Evolutionary conservation across 2,797 vertebrate genomes (phyloP).

Genomic region (Chaunax sp.): DNA sequence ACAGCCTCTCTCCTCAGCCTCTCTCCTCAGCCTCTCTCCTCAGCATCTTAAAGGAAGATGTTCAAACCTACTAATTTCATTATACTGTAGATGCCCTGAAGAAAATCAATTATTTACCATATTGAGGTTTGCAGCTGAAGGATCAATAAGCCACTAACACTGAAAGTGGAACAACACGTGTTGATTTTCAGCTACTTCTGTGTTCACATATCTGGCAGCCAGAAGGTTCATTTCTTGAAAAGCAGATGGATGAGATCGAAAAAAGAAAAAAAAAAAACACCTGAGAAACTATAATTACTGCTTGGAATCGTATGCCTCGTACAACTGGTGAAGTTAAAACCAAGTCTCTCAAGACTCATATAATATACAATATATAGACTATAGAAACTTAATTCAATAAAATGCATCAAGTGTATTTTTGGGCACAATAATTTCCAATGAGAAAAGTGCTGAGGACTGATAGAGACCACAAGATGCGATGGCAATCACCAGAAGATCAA

Average conservation of each 20-base stretch:
- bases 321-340: no score
- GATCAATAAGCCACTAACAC: conserved; percentile 56
- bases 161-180: conserved; percentile 23
- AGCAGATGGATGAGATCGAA: background rate
- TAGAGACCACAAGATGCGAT: background rate
- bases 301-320: no score
- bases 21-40: conserved; percentile 20
- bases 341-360: no score
- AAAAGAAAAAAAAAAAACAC: no score
- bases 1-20: conserved; percentile 25
- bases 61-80: conserved; percentile 60
- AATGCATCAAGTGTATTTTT: no score
- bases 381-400: no score
- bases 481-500: background rate
- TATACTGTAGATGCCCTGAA: conserved; percentile 49
- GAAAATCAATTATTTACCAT: conserved; percentile 52
- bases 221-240: background rate
- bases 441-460: background rate
- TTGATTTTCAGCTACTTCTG: conserved; percentile 11
- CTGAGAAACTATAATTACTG: no score
- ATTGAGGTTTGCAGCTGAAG: conserved; percentile 46
- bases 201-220: background rate
- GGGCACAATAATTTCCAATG: no score
- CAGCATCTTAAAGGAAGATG: conserved; percentile 28
- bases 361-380: no score